Conservation (phyloP, 2,113 vertebrate species). For the Ceyx cyanopectus region DNA sequence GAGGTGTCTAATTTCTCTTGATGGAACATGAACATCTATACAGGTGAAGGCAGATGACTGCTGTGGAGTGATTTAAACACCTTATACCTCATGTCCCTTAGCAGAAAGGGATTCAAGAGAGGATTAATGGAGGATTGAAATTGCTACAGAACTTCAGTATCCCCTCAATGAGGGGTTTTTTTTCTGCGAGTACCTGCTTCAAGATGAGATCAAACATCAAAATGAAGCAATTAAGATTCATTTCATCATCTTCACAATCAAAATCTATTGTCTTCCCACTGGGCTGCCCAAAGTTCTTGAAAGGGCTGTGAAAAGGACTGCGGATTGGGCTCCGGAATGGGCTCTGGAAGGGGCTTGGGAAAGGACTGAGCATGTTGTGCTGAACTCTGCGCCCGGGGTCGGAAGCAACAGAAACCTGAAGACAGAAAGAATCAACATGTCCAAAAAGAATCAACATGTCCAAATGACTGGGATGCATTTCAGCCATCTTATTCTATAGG, state of each 20-base stretch:
- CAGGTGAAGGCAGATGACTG: not conserved
- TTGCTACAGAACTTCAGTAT: not conserved
- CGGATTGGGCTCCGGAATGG: conserved; percentile 92
- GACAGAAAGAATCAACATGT: not conserved
- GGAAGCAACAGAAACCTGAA: conserved; percentile 93
- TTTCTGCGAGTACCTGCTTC: conserved; percentile 88
- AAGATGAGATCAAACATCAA: conserved; percentile 99
- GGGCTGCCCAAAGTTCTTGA: conserved; percentile 93
- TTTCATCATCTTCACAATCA: conserved; percentile 96
- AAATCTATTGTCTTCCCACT: conserved; percentile 91
- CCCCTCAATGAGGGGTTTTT: not conserved
- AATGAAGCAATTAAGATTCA: conserved; percentile 99
- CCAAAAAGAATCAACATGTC: not conserved
- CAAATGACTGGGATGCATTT: not conserved
- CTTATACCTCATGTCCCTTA: not conserved
- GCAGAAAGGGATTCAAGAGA: not conserved
- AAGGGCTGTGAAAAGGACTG: conserved; percentile 89
- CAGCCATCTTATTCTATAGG: not conserved
- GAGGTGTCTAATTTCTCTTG: not conserved
- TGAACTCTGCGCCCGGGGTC: conserved; percentile 93
- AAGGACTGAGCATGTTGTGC: conserved; percentile 92
- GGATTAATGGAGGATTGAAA: not conserved
- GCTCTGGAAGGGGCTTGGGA: conserved; percentile 96
- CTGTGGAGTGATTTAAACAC: not conserved
- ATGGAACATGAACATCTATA: not conserved